Conservation (phyloP, 2,797 vertebrate species). For the Poeciliopsis infans region DNA sequence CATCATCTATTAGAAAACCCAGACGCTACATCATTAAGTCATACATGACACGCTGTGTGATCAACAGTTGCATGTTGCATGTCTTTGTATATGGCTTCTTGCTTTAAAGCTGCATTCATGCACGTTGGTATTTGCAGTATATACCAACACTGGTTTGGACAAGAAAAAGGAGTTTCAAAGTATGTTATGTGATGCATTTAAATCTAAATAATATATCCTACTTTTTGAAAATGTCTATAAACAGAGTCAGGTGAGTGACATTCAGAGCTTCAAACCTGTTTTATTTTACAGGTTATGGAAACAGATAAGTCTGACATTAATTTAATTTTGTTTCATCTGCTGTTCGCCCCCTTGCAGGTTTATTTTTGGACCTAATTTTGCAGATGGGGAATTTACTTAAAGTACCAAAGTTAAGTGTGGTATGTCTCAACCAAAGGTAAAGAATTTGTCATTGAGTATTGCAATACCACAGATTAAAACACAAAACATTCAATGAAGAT, state of each 20-base stretch:
- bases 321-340: not conserved
- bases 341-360: not conserved
- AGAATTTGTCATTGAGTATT: not conserved
- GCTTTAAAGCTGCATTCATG: not conserved
- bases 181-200: not conserved
- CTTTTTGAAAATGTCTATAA: not conserved
- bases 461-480: not conserved
- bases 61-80: slow-evolving; percentile 1
- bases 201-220: not conserved
- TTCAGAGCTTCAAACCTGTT: not conserved
- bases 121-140: not conserved
- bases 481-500: not conserved
- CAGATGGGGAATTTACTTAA: not conserved
- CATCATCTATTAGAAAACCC: slow-evolving; percentile 39
- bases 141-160: too few relatives aligned
- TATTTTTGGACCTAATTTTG: not conserved
- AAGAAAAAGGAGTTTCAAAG: not conserved
- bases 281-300: not conserved
- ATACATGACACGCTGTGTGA: slow-evolving; percentile 2
- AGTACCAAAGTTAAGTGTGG: not conserved
- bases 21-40: slow-evolving; percentile 13
- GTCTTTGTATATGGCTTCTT: not conserved
- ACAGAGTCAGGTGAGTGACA: not conserved
- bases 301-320: not conserved
- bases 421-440: not conserved